A percentile compares a stretch with the other conserved stretches of the same genome.
Conservation (phyloP, 2,797 vertebrate genomes). For the Acrossocheilus fasciatus region DNA sequence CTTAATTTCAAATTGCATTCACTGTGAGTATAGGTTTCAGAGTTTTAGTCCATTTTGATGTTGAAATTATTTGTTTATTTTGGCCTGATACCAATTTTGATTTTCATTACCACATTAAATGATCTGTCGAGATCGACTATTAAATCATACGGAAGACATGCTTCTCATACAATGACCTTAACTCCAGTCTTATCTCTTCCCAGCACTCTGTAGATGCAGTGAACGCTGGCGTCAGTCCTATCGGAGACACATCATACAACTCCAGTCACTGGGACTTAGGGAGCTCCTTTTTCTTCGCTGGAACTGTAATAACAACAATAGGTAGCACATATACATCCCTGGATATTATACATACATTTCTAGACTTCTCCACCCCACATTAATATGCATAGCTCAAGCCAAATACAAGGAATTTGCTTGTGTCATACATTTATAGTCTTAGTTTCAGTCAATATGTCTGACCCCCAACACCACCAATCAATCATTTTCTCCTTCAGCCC, state of each 20-base stretch:
- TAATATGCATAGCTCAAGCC: background rate
- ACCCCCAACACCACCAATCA: background rate
- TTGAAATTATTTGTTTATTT: constrained; percentile 4
- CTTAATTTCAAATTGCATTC: background rate
- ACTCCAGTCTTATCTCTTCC: constrained; percentile 40
- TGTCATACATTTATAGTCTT: constrained; percentile 15
- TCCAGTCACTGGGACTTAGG: constrained; percentile 96
- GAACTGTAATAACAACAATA: constrained; percentile 97
- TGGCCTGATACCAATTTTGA: background rate
- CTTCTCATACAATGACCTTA: constrained; percentile 7
- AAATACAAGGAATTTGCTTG: constrained; percentile 10
- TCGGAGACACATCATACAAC: constrained; percentile 89
- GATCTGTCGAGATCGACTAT: background rate
- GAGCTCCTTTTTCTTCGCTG: constrained; percentile 97
- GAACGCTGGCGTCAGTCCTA: constrained; percentile 91
- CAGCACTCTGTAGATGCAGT: constrained; percentile 93
- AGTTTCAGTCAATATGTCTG: constrained; percentile 17
- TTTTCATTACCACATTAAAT: constrained; percentile 11
- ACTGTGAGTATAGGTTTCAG: background rate
- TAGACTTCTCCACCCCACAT: background rate
- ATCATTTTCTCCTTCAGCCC: background rate
- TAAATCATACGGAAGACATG: background rate
- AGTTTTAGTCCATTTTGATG: background rate
- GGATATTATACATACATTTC: background rate
- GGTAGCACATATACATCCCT: constrained; percentile 70